These are phyloP conservation scores for Oreochromis grahami DNA, from an alignment of 2,797 vertebrate species.

Conservation along the genomic window DNA sequence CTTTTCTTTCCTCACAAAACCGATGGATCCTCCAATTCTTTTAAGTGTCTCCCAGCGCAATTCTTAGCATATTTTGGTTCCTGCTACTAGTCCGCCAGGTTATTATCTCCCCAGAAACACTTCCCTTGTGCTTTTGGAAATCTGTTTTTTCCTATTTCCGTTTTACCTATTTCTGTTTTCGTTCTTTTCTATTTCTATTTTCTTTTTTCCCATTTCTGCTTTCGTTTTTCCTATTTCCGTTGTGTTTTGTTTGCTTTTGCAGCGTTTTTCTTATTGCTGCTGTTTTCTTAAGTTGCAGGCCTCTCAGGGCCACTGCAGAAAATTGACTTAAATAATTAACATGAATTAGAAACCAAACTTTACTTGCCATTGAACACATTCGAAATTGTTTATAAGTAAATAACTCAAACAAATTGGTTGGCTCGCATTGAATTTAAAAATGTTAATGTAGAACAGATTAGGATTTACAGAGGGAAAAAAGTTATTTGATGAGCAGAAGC, in stretches of 20 bases:
- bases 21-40: not conserved
- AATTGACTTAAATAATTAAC: not conserved
- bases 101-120: not conserved
- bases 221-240: rapidly evolving
- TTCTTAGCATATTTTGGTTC: not conserved
- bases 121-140: not conserved
- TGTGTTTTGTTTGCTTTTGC: not conserved
- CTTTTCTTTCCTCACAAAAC: too few species aligned
- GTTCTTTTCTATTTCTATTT: rapidly evolving
- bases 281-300: not conserved
- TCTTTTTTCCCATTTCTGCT: not conserved
- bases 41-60: rapidly evolving
- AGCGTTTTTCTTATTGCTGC: rapidly evolving
- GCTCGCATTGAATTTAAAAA: not conserved
- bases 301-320: rapidly evolving
- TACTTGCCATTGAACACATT: not conserved
- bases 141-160: rapidly evolving
- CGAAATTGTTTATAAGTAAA: not conserved
- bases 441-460: not conserved
- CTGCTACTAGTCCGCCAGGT: rapidly evolving
- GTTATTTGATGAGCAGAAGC: not conserved
- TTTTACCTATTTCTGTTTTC: not conserved
- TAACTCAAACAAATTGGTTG: not conserved
- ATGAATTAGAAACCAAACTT: not conserved
- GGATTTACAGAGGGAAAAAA: not conserved